Conservation (phyloP, 2,888 invertebrate species). For the Spisula solida region DNA sequence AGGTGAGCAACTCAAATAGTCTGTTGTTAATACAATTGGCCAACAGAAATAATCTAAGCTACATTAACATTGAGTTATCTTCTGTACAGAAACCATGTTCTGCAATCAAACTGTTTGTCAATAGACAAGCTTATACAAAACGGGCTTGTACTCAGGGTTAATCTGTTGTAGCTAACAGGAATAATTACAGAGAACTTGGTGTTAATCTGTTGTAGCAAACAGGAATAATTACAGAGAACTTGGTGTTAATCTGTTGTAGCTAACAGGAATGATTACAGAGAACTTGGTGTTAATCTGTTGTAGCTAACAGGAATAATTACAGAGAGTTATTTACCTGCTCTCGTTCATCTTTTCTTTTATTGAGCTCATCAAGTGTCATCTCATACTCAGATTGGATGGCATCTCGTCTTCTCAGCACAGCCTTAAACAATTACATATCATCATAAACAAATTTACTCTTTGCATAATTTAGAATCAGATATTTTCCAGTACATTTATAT, state of each 20-base stretch:
- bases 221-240: too few relatives aligned
- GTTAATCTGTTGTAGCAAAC: too few relatives aligned
- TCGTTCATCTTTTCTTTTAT: conserved; percentile 90
- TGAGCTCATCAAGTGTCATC: conserved; percentile 90
- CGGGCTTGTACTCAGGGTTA: too few relatives aligned
- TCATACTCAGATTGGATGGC: conserved; percentile 91
- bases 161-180: too few relatives aligned
- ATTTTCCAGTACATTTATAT: too few relatives aligned
- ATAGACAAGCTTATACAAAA: too few relatives aligned
- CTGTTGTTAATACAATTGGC: not conserved
- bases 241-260: not conserved
- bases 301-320: too few relatives aligned
- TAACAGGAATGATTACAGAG: too few relatives aligned
- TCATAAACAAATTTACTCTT: not conserved
- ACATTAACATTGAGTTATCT: not conserved
- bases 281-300: not conserved
- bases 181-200: too few relatives aligned
- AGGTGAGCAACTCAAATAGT: not conserved
- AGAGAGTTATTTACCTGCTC: conserved; percentile 89
- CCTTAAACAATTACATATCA: conserved; percentile 73
- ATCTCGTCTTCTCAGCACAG: conserved; percentile 90
- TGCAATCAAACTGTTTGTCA: not conserved
- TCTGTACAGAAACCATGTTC: not conserved
- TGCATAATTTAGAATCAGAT: too few relatives aligned
- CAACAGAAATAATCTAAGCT: not conserved